Evolutionary conservation across 35 echinoderm and acorn worm genomes (phyloP).

Genomic region (Diadema setosum): DNA sequence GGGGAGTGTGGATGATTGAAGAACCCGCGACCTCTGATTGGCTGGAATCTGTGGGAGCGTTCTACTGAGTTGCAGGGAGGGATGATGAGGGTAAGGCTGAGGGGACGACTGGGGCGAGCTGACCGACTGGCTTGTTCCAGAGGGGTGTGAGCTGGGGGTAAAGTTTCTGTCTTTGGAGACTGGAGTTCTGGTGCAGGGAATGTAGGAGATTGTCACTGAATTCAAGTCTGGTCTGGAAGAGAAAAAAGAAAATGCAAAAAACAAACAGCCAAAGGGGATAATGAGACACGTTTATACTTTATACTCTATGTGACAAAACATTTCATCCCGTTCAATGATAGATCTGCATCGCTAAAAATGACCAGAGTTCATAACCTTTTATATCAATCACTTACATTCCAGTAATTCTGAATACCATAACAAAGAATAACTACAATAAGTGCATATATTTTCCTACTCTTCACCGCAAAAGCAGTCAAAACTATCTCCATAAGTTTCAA

Average conservation of each 20-base stretch:
- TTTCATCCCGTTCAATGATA: no score
- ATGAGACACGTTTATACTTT: no score
- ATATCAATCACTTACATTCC: no score
- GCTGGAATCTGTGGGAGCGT: background rate
- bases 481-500: no score
- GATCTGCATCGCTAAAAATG: no score
- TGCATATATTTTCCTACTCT: no score
- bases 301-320: no score
- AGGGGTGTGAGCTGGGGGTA: conserved; percentile 17
- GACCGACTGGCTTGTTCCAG: background rate
- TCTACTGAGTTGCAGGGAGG: conserved; percentile 5
- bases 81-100: background rate
- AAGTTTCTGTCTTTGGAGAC: background rate
- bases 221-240: conserved; percentile 43
- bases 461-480: no score
- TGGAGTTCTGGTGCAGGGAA: background rate
- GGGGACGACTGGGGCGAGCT: background rate
- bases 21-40: background rate
- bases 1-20: background rate
- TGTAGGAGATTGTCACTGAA: conserved; percentile 32
- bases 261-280: no score
- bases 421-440: no score
- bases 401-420: no score
- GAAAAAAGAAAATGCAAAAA: background rate
- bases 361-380: no score